A percentile compares a stretch with the other conserved stretches of the same genome.
These are phyloP conservation scores for Tyto alba DNA, from an alignment of 2,113 vertebrate species.

Conservation along the genomic window DNA sequence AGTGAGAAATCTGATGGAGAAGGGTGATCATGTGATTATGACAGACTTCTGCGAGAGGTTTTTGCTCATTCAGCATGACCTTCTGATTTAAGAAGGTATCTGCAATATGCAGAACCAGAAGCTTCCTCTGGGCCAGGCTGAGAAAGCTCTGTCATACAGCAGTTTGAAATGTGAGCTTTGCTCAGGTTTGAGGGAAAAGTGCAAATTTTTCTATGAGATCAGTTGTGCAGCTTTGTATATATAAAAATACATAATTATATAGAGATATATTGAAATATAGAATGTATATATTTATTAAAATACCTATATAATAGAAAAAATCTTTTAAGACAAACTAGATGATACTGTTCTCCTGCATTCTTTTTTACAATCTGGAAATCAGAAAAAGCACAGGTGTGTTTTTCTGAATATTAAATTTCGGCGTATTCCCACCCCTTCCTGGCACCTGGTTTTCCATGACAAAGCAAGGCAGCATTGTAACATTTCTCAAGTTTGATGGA, in stretches of 20 bases:
- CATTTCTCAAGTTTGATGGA: background rate
- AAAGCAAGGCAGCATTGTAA: background rate
- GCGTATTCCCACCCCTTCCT: background rate
- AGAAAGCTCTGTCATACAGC: background rate
- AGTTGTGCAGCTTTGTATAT: background rate
- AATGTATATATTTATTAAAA: background rate
- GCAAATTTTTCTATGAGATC: background rate
- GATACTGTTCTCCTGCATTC: background rate
- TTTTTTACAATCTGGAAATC: background rate
- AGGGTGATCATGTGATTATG: background rate
- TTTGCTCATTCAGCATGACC: background rate
- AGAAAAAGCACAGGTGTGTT: background rate
- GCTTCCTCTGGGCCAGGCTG: background rate
- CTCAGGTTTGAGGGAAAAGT: background rate
- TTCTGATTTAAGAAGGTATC: background rate
- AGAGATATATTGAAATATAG: background rate
- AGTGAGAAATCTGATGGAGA: background rate
- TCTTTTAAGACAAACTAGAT: background rate
- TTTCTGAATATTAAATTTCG: background rate
- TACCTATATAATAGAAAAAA: background rate
- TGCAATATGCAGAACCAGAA: background rate
- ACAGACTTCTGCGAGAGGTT: background rate
- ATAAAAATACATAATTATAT: background rate
- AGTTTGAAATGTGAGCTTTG: background rate
- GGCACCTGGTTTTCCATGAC: background rate